Conservation (phyloP, 2,113 vertebrate species). For the Neoarius graeffei region DNA sequence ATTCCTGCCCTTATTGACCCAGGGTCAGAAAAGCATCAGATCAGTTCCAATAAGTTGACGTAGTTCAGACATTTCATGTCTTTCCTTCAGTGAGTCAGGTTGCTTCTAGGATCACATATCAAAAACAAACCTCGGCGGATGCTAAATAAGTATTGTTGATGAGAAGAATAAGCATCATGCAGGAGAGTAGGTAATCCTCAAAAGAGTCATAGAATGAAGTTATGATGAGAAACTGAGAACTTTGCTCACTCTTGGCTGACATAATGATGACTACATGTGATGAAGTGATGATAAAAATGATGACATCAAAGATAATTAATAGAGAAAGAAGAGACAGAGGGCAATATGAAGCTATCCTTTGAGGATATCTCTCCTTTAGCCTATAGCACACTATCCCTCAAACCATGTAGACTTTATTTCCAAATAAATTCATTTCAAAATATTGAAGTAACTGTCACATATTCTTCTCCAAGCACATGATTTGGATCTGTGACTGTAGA, state of each 20-base stretch:
- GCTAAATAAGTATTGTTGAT: conserved; percentile 1
- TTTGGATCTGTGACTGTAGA: background rate
- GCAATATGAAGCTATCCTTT: background rate
- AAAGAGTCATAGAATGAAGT: background rate
- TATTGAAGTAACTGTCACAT: background rate
- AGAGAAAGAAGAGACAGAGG: background rate
- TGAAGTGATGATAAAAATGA: background rate
- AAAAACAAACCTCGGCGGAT: background rate
- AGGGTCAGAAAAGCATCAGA: conserved; percentile 29
- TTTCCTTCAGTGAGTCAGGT: conserved; percentile 20
- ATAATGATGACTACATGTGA: conserved; percentile 15
- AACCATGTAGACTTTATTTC: background rate
- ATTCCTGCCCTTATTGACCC: conserved; percentile 19
- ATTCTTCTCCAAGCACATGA: conserved; percentile 16
- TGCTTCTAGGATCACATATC: conserved; percentile 33
- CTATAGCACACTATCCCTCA: background rate
- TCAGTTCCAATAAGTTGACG: conserved; percentile 36
- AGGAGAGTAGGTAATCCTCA: background rate
- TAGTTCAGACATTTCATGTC: background rate
- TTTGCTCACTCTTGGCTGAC: background rate
- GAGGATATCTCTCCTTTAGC: background rate
- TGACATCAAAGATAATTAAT: background rate
- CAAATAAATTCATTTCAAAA: background rate
- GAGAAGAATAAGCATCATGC: conserved; percentile 27
- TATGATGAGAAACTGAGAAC: background rate